Evolutionary conservation across 2,113 vertebrate species (phyloP).

Genomic region (Myotis lucifugus): DNA sequence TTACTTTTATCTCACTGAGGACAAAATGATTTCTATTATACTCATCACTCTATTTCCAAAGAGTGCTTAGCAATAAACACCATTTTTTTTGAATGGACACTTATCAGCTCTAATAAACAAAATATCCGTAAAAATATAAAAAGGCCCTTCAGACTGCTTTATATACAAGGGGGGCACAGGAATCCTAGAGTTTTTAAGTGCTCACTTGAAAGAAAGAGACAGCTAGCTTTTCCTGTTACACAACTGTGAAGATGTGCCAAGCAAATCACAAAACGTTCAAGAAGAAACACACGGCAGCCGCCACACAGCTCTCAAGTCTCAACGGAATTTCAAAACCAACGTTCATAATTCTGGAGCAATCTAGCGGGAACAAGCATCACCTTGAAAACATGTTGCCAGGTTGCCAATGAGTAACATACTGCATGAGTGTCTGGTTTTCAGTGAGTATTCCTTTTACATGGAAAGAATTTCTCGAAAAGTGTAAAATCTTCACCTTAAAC

Average conservation of each 20-base stretch:
- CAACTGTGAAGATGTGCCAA: background rate
- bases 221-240: background rate
- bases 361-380: background rate
- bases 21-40: background rate
- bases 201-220: background rate
- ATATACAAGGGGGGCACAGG: background rate
- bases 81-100: background rate
- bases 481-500: background rate
- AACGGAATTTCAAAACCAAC: slow-evolving; percentile 9
- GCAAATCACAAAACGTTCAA: background rate
- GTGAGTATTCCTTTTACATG: background rate
- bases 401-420: background rate
- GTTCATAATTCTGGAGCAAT: background rate
- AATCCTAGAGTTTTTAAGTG: background rate
- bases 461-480: slow-evolving; percentile 28
- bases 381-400: background rate
- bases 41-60: background rate
- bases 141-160: background rate
- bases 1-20: background rate
- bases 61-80: background rate
- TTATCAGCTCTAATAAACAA: background rate
- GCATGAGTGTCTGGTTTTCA: background rate
- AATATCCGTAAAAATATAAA: background rate
- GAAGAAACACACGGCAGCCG: background rate
- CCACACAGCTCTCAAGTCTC: background rate